Percentiles rank a stretch among this genome's conserved stretches.
phyloP scores from a whole-genome alignment of 2,797 vertebrate genomes.

The Microctenopoma steveboyesi region DNA sequence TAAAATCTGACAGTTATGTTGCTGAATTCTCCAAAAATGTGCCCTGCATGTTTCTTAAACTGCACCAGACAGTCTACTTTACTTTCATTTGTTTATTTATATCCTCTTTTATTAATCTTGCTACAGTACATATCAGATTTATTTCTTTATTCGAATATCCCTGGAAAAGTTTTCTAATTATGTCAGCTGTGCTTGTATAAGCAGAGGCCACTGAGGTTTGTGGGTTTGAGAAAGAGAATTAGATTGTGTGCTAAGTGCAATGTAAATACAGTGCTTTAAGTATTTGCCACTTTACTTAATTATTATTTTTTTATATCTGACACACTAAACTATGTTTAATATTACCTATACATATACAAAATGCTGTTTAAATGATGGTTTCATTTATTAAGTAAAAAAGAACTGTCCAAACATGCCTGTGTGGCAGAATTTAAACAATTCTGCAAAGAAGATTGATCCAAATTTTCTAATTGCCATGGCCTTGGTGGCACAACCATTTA shows the following conservation, averaged over 20 bases:
- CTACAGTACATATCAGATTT: conserved; percentile 10
- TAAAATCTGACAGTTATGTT: conserved; percentile 52
- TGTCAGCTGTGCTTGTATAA: conserved; percentile 27
- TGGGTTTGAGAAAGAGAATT: conserved; percentile 8
- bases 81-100: conserved; percentile 21
- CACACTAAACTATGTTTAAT: too few relatives aligned
- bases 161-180: conserved; percentile 36
- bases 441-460: too few relatives aligned
- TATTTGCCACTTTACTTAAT: too few relatives aligned
- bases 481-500: too few relatives aligned
- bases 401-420: too few relatives aligned
- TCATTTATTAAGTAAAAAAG: too few relatives aligned
- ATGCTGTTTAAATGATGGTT: too few relatives aligned
- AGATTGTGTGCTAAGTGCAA: conserved; percentile 13
- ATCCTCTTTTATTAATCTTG: conserved; percentile 22
- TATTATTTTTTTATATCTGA: too few relatives aligned
- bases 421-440: too few relatives aligned
- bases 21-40: conserved; percentile 32
- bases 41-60: not conserved
- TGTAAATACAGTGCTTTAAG: too few relatives aligned
- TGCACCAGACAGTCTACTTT: conserved; percentile 4
- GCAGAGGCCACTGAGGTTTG: conserved; percentile 4
- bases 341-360: too few relatives aligned
- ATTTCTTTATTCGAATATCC: conserved; percentile 18
- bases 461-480: too few relatives aligned